phyloP scores from a whole-genome alignment of 2,113 vertebrate genomes.

The Channa argus region DNA sequence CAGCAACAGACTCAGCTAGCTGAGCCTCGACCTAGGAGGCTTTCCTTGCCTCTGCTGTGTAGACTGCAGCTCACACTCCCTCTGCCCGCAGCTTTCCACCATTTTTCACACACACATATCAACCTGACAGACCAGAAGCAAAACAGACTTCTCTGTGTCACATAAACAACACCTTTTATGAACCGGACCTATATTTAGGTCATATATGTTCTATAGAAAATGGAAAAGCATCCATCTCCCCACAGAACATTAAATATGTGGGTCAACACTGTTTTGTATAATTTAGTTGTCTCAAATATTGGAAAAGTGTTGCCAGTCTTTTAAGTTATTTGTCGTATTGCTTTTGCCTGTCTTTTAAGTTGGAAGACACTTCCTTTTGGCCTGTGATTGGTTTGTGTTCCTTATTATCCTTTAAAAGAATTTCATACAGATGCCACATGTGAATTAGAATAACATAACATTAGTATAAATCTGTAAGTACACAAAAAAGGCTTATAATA shows the following conservation, averaged over 20 bases:
- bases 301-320: neutral
- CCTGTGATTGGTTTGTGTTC: constrained; percentile 5
- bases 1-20: constrained; percentile 90
- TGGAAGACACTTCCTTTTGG: neutral
- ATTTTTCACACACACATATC: neutral
- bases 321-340: neutral
- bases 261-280: neutral
- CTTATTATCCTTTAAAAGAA: neutral
- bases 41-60: constrained; percentile 38
- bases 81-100: constrained; percentile 9
- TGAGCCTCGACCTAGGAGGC: constrained; percentile 80
- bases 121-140: constrained; percentile 33
- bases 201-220: neutral
- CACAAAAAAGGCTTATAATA: neutral
- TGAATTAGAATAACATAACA: too few relatives aligned
- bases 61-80: constrained; percentile 52
- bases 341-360: neutral
- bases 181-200: constrained; percentile 42
- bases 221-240: neutral
- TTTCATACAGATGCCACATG: constrained; percentile 11
- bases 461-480: too few relatives aligned
- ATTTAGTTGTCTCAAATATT: neutral
- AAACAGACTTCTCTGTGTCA: constrained; percentile 27
- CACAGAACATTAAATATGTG: neutral
- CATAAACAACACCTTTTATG: constrained; percentile 2